phyloP scores from a whole-genome alignment of 1,140 invertebrate genomes.

The Drosophila fuyamai region DNA sequence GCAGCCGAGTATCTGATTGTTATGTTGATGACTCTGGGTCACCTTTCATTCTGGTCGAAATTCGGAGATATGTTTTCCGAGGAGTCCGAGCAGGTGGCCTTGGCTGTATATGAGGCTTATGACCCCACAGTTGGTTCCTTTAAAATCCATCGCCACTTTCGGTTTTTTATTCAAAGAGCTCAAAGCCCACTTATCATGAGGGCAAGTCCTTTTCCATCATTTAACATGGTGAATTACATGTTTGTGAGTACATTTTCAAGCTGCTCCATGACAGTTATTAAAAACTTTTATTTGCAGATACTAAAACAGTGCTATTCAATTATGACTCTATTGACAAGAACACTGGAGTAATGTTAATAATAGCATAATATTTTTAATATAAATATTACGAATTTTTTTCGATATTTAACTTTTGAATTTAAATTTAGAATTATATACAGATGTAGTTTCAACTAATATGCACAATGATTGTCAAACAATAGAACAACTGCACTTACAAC shows the following conservation, averaged over 20 bases:
- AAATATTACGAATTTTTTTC: too few relatives aligned
- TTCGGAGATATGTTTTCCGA: constrained; percentile 54
- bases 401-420: too few relatives aligned
- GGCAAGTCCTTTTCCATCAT: constrained; percentile 41
- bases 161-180: constrained; percentile 40
- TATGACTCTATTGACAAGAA: constrained; percentile 51
- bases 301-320: constrained; percentile 63
- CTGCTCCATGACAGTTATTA: background rate
- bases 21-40: constrained; percentile 34
- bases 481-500: background rate
- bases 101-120: constrained; percentile 46
- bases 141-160: constrained; percentile 17
- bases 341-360: constrained; percentile 28
- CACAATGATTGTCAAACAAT: background rate
- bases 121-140: constrained; percentile 13
- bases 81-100: constrained; percentile 41
- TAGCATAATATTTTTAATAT: background rate
- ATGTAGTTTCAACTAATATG: too few relatives aligned
- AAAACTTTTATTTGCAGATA: constrained; percentile 25
- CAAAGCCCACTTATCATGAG: constrained; percentile 37
- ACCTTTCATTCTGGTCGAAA: constrained; percentile 46
- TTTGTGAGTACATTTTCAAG: constrained; percentile 20
- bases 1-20: constrained; percentile 40
- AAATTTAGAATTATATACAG: background rate
- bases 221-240: constrained; percentile 51